Conservation (phyloP, 30 jellyfish, hydroid and myxozoan species). For the Nemopilema nomurai region DNA sequence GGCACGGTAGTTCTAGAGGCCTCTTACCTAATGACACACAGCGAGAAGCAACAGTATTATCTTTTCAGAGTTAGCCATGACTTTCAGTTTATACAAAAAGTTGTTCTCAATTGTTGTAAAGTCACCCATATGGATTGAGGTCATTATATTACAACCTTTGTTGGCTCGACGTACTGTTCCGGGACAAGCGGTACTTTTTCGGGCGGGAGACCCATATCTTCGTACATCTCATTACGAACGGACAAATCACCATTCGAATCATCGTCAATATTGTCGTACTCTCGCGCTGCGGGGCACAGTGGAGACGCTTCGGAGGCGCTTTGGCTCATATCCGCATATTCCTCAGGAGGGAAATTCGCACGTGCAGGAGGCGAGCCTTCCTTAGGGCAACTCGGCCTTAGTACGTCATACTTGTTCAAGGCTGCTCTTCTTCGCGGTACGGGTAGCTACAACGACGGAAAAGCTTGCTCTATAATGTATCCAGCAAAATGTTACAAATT, state of each 20-base stretch:
- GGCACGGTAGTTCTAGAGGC: too few relatives aligned
- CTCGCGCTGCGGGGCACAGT: neutral
- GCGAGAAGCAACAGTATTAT: too few relatives aligned
- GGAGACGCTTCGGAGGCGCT: conserved; percentile 10
- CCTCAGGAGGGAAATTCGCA: conserved; percentile 1
- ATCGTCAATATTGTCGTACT: conserved; percentile 18
- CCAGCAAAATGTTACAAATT: too few relatives aligned
- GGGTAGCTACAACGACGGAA: neutral
- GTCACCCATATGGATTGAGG: neutral
- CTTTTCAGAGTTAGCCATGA: too few relatives aligned
- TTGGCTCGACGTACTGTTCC: conserved; percentile 23
- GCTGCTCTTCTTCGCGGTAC: conserved; percentile 6
- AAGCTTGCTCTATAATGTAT: too few relatives aligned
- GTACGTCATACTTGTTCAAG: neutral
- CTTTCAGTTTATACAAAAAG: neutral
- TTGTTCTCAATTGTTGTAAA: neutral
- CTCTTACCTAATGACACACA: too few relatives aligned
- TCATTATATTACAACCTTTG: neutral
- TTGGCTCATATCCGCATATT: conserved; percentile 50
- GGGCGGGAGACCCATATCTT: conserved; percentile 20
- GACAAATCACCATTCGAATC: neutral
- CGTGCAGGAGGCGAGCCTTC: neutral
- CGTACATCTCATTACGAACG: conserved; percentile 18
- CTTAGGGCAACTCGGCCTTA: neutral
- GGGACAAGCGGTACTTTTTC: conserved; percentile 20